Evolutionary conservation across 2,888 invertebrate genomes (phyloP).

Genomic region (Thymelicus sylvestris): DNA sequence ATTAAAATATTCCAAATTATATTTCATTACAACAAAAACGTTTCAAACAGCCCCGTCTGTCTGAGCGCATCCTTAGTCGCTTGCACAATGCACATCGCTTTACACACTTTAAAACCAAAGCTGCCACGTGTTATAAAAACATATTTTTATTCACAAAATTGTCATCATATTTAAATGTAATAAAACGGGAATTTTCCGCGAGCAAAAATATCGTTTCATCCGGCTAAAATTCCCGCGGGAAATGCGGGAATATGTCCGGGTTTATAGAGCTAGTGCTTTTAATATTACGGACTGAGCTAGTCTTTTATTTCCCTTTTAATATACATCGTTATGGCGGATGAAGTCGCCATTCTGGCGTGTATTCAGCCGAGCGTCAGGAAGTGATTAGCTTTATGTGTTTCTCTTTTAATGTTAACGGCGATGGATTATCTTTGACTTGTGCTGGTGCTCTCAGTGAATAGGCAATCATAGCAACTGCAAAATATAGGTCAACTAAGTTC

Average conservation of each 20-base stretch:
- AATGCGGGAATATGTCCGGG: conserved; percentile 22
- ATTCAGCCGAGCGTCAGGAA: conserved; percentile 23
- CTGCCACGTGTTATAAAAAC: conserved; percentile 21
- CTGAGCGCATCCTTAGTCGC: conserved; percentile 20
- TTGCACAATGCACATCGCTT: conserved; percentile 9
- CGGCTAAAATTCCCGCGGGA: conserved; percentile 22
- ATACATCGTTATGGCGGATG: conserved; percentile 26
- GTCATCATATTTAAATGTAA: conserved; percentile 38
- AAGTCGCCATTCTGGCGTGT: conserved; percentile 17
- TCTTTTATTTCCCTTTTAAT: conserved; percentile 40
- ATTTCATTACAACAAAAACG: neutral
- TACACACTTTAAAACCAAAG: conserved; percentile 3
- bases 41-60: conserved; percentile 8
- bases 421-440: conserved; percentile 9
- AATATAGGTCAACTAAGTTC: conserved; percentile 2
- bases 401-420: conserved; percentile 19
- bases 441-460: neutral
- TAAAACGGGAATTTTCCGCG: conserved; percentile 35
- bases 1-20: neutral
- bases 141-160: conserved; percentile 35
- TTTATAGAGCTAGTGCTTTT: conserved; percentile 40
- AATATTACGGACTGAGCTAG: conserved; percentile 32
- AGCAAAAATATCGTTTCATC: conserved; percentile 16
- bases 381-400: conserved; percentile 25
- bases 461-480: conserved; percentile 9